Conservation (phyloP, 2,113 vertebrate species). For the Mungos mungo region DNA sequence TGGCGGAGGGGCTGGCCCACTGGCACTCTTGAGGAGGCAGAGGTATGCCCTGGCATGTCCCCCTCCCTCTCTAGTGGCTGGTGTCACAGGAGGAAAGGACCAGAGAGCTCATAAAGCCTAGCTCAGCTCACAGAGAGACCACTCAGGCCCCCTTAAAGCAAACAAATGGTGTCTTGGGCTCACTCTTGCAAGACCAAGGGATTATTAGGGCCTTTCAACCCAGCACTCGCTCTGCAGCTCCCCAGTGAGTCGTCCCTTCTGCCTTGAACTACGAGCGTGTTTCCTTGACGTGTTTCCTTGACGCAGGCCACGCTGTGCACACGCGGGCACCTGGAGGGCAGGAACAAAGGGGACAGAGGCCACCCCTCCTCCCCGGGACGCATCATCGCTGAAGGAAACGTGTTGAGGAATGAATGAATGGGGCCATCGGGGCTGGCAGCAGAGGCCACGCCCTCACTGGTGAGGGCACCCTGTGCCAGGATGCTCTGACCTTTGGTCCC, state of each 20-base stretch:
- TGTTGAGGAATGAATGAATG: not conserved
- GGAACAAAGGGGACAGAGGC: not conserved
- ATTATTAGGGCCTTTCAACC: rapidly evolving
- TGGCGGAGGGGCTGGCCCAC: not conserved
- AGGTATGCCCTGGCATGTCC: rapidly evolving
- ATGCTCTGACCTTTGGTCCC: constrained; percentile 41
- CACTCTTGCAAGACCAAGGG: not conserved
- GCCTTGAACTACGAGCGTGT: too few relatives aligned
- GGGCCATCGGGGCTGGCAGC: not conserved
- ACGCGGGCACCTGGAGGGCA: not conserved
- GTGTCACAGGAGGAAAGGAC: not conserved
- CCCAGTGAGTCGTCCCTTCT: rapidly evolving
- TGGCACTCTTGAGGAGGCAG: not conserved
- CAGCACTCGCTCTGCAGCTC: not conserved
- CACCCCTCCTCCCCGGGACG: not conserved
- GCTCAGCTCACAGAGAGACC: not conserved
- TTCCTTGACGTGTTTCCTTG: not conserved
- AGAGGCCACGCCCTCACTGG: not conserved
- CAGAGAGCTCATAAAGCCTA: not conserved
- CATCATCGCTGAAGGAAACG: not conserved
- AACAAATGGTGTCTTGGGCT: not conserved
- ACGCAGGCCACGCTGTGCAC: rapidly evolving
- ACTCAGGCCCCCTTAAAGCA: not conserved
- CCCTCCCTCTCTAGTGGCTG: not conserved
- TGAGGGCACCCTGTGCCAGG: not conserved